A percentile compares a stretch with the other conserved stretches of the same genome.
Conservation (phyloP, 2,113 vertebrate species). For the Pygoscelis adeliae region DNA sequence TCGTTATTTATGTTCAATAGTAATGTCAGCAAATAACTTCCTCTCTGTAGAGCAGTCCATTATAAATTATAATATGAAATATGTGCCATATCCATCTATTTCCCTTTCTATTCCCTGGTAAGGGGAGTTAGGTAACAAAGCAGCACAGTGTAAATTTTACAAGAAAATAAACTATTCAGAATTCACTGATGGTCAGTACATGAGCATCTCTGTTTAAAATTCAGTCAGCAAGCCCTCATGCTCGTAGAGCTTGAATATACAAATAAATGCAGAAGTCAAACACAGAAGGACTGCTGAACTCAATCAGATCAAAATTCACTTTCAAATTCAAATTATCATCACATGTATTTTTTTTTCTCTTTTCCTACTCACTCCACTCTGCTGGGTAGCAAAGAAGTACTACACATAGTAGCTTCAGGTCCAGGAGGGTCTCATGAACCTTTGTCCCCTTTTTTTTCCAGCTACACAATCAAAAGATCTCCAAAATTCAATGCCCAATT, state of each 20-base stretch:
- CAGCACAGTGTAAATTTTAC: neutral
- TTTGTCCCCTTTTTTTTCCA: neutral
- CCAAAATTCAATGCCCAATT: neutral
- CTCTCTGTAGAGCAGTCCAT: neutral
- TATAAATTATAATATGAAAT: neutral
- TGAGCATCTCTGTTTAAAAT: neutral
- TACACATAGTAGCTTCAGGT: neutral
- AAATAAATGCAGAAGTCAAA: conserved; percentile 36
- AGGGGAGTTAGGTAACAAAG: neutral
- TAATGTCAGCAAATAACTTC: neutral
- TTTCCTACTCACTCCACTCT: neutral
- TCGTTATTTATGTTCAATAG: conserved; percentile 8
- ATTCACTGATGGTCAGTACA: neutral
- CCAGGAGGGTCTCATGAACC: neutral
- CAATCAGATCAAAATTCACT: conserved; percentile 22
- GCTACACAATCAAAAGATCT: neutral
- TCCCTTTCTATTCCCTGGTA: neutral
- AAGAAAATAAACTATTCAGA: neutral
- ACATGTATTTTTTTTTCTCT: neutral
- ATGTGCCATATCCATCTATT: neutral
- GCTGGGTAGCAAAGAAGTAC: neutral
- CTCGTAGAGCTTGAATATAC: neutral
- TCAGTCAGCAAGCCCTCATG: neutral
- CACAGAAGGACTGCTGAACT: neutral
- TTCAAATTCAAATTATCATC: conserved; percentile 19